Evolutionary conservation across 2,113 vertebrate species (phyloP).

Genomic region (Peromyscus californicus): DNA sequence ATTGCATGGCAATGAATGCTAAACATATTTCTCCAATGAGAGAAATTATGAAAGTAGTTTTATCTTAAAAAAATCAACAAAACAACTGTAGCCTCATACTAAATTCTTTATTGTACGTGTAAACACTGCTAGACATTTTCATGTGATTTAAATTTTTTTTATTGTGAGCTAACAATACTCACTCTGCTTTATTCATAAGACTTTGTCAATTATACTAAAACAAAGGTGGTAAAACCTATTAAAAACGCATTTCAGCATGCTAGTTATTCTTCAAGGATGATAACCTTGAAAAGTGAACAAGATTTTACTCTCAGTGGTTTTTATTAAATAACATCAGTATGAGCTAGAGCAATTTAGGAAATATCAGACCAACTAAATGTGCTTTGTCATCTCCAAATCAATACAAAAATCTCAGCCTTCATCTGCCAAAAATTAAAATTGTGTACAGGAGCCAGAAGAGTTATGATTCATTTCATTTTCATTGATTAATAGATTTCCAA

Average conservation of each 20-base stretch:
- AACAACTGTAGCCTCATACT: background rate
- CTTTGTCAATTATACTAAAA: background rate
- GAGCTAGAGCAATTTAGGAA: background rate
- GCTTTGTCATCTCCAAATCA: constrained; percentile 3
- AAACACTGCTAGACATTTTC: background rate
- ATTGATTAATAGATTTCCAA: constrained; percentile 74
- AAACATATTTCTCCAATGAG: background rate
- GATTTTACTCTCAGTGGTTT: constrained; percentile 2
- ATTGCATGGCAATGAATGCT: background rate
- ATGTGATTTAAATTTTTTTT: background rate
- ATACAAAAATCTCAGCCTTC: background rate
- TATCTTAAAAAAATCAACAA: background rate
- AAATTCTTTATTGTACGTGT: background rate
- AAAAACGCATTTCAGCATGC: background rate
- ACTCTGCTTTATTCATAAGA: background rate
- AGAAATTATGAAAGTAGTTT: background rate
- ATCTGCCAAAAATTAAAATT: constrained; percentile 68
- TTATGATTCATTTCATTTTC: constrained; percentile 68
- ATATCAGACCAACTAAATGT: constrained; percentile 52
- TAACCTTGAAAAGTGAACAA: constrained; percentile 2
- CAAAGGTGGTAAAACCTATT: background rate
- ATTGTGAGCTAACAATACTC: background rate
- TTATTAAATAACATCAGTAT: constrained; percentile 18
- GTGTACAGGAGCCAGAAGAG: background rate
- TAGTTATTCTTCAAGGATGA: background rate